Conservation (phyloP, 2,797 vertebrate genomes). For the Onychomys torridus region DNA sequence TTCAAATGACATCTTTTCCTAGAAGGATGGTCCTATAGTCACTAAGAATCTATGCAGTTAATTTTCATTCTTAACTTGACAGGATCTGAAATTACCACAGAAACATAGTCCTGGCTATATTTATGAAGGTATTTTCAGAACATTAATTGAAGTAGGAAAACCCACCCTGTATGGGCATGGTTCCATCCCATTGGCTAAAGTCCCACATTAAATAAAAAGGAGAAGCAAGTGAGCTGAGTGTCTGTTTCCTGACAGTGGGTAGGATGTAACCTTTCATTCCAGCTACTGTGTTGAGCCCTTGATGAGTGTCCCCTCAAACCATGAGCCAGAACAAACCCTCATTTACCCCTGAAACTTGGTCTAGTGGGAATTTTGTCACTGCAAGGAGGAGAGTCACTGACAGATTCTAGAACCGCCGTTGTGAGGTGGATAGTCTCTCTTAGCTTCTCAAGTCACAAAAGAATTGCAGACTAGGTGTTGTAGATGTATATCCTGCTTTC, state of each 20-base stretch:
- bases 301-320: neutral
- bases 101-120: neutral
- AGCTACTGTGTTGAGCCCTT: too few species aligned
- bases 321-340: neutral
- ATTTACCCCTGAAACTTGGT: too few species aligned
- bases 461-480: neutral
- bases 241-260: neutral
- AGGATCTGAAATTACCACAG: neutral
- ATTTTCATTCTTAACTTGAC: neutral
- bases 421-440: neutral
- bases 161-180: neutral
- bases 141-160: neutral
- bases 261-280: neutral
- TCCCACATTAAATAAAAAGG: neutral
- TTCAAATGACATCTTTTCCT: conserved; percentile 29
- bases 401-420: neutral
- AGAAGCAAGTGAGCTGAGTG: neutral
- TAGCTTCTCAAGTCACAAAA: neutral
- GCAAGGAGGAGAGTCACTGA: neutral
- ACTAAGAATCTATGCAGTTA: neutral
- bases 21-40: neutral
- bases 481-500: neutral
- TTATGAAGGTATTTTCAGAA: neutral
- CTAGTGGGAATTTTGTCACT: neutral
- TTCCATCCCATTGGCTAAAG: neutral